Conservation (phyloP, 2,888 invertebrate species). For the Sinodicranocentrus sp. region DNA sequence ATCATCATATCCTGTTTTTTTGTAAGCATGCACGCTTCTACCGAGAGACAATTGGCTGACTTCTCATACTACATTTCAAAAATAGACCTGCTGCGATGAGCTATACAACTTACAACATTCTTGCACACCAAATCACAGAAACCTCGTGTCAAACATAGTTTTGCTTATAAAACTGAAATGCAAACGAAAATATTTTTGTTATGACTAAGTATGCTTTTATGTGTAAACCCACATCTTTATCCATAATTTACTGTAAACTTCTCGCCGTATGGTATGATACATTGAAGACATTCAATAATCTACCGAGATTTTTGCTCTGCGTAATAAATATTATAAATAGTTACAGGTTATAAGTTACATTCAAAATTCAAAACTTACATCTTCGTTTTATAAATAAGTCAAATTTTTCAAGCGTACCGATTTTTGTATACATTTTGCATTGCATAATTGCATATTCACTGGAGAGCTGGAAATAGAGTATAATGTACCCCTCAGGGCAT, state of each 20-base stretch:
- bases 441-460: not conserved
- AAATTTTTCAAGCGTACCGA: slow-evolving; percentile 49
- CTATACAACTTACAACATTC: slow-evolving; percentile 36
- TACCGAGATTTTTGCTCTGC: too few relatives aligned
- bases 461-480: too few relatives aligned
- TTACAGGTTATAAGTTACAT: too few relatives aligned
- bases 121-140: slow-evolving; percentile 33
- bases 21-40: not conserved
- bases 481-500: too few relatives aligned
- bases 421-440: slow-evolving; percentile 45
- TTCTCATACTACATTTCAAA: slow-evolving; percentile 48
- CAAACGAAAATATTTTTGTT: too few relatives aligned
- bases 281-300: too few relatives aligned
- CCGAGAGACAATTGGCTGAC: slow-evolving; percentile 22
- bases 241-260: too few relatives aligned
- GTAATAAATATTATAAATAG: too few relatives aligned
- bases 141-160: slow-evolving; percentile 1
- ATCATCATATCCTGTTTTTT: slow-evolving; percentile 2
- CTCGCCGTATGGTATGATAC: too few relatives aligned
- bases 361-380: too few relatives aligned
- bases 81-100: slow-evolving; percentile 50
- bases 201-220: too few relatives aligned
- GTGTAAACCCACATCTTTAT: too few relatives aligned
- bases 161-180: not conserved
- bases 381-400: slow-evolving; percentile 4